Conservation (phyloP, 1,140 invertebrate genomes). For the Zaprionus ghesquierei region DNA sequence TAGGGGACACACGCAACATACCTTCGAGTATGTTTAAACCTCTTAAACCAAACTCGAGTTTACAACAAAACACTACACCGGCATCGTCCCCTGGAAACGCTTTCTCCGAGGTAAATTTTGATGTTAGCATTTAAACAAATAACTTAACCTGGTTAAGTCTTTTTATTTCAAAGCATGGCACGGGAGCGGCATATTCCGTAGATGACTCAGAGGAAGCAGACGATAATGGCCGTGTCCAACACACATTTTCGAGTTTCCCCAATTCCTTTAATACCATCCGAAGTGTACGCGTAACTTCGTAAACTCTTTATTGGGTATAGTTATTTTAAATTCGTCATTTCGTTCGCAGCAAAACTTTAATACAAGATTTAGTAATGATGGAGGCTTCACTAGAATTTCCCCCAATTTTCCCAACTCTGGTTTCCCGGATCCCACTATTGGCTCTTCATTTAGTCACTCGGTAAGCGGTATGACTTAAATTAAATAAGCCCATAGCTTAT, state of each 20-base stretch:
- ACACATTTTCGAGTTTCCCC: too few species aligned
- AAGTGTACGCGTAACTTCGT: neutral
- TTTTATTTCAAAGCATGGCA: neutral
- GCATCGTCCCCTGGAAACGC: neutral
- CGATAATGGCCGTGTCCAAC: neutral
- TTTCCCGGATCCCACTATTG: neutral
- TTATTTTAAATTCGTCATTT: too few species aligned
- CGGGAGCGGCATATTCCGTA: neutral
- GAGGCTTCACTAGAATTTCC: neutral
- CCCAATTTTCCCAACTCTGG: neutral
- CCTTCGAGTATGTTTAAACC: slow-evolving; percentile 55
- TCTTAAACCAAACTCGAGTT: neutral
- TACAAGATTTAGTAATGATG: neutral
- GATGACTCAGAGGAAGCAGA: neutral
- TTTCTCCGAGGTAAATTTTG: slow-evolving; percentile 3
- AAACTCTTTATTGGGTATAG: neutral
- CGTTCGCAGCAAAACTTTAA: neutral
- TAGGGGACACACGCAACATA: slow-evolving; percentile 43
- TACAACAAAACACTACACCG: neutral
- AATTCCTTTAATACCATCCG: neutral
- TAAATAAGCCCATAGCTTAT: neutral
- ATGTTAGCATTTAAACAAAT: neutral
- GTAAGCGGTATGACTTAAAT: neutral
- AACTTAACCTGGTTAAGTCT: neutral
- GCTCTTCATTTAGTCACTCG: neutral